Conservation (phyloP, 2,797 vertebrate genomes). For the Melanotaenia nigrans region DNA sequence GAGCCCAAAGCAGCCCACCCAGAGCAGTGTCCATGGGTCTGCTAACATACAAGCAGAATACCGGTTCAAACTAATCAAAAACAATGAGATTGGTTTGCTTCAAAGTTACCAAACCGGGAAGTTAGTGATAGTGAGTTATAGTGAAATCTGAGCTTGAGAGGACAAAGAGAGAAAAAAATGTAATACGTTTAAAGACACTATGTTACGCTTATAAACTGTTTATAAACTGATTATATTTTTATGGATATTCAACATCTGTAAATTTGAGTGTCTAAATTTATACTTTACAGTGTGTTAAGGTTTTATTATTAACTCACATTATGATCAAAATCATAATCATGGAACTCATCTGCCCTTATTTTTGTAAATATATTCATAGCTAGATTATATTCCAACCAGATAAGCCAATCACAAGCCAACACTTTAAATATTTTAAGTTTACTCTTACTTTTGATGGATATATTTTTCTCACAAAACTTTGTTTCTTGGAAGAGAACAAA, state of each 20-base stretch:
- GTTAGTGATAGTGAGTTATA: not conserved
- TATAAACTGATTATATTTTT: not conserved
- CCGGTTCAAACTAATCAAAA: not conserved
- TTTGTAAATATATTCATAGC: not conserved
- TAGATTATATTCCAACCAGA: too few relatives aligned
- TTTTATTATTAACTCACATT: too few relatives aligned
- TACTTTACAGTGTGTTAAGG: too few relatives aligned
- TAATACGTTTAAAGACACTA: not conserved
- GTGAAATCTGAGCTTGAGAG: not conserved
- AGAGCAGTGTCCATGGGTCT: slow-evolving; percentile 22
- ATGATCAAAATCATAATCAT: not conserved
- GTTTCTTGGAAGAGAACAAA: not conserved
- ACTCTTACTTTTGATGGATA: not conserved
- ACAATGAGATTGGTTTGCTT: not conserved
- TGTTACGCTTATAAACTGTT: not conserved
- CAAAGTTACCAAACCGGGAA: not conserved
- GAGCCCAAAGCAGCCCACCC: slow-evolving; percentile 45
- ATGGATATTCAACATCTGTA: not conserved
- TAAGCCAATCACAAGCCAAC: not conserved
- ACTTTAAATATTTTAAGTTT: not conserved
- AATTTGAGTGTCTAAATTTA: not conserved
- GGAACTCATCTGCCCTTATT: not conserved
- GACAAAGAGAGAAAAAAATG: not conserved
- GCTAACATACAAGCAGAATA: not conserved
- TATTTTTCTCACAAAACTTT: not conserved